Evolutionary conservation across 2,113 vertebrate genomes (phyloP), one percentile per base, ranked within the genome.

Genomic region (Epinephelus moara): DNA sequence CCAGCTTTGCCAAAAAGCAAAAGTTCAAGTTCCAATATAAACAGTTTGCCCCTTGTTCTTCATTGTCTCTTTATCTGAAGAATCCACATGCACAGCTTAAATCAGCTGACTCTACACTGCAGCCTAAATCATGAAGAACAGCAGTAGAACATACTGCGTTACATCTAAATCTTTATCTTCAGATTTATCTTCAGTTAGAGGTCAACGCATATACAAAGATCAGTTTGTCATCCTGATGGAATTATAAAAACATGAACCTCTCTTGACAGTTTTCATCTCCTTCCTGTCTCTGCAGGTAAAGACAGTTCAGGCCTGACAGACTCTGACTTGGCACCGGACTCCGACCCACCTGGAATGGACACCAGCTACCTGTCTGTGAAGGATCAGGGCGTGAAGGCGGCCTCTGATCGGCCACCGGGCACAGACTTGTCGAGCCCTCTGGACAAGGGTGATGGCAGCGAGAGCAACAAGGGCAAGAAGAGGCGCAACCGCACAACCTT

Each of bases 401-500:
- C 91, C 95, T 91, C 97, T 91, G 93, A 95, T 2, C 96, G 98
- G 83, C 95, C 96, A 62, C 94, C 95, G 2, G 96, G 95, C 80
- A 90, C 95, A 0, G 97, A 99, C 40, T 92, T 98, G 23, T 91
- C 96, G 50, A 96, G 95, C 81, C 95, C 97, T 0, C 93, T 98
- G 94, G 98, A 98, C 87, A 99, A 99, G 92, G 88, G 94, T 0
- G 98, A 99, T 52, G 96, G 96, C 0, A 95, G 96, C 0, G 98
- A 99, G 89, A 98, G 97, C 94, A 99, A 98, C 96, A 99, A 99
- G 88, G 98, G 98, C 91, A 99, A 99, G 81, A 99, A 99, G 91
- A 91, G 98, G 19, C 95, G 98, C 80, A 99, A 99, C 93, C 96
- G 98, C 63, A 99, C 98, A n/a, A 99, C 98, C 89, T 99, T 99